These are phyloP conservation scores for Cosmorhoe ocellata DNA, from an alignment of 2,888 invertebrate genomes.

Conservation along the genomic window DNA sequence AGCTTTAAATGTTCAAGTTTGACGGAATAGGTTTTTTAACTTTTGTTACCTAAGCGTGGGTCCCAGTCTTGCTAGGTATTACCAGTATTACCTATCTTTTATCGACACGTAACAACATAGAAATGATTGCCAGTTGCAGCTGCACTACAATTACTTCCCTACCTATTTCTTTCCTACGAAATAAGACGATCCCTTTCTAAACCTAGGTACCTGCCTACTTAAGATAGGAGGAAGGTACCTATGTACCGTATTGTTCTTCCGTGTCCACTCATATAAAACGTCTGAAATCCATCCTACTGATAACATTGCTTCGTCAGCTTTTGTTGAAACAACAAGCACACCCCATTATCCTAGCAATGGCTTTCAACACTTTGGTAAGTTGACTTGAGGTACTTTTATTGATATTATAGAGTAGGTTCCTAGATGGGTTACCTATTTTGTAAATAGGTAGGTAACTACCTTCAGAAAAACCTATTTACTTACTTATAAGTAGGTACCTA, in stretches of 20 bases:
- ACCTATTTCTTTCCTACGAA: conserved; percentile 13
- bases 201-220: conserved; percentile 10
- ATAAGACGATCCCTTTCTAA: conserved; percentile 61
- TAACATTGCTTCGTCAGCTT: conserved; percentile 47
- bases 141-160: conserved; percentile 7
- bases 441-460: too few relatives aligned
- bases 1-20: too few relatives aligned
- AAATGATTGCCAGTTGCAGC: background rate
- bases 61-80: too few relatives aligned
- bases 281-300: conserved; percentile 32
- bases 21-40: too few relatives aligned
- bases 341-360: conserved; percentile 42
- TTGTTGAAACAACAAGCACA: conserved; percentile 34
- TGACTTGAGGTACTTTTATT: too few relatives aligned
- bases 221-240: conserved; percentile 5
- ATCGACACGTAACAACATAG: conserved; percentile 7
- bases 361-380: conserved; percentile 60
- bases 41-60: too few relatives aligned
- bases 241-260: conserved; percentile 52
- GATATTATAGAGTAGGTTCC: too few relatives aligned
- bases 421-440: background rate
- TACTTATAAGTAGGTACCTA: too few relatives aligned
- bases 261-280: conserved; percentile 68
- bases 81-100: background rate
- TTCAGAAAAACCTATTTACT: too few relatives aligned